Evolutionary conservation across 2,888 invertebrate species (phyloP), one percentile per base, ranked within the genome.

Genomic region (Hybos culiciformis): DNA sequence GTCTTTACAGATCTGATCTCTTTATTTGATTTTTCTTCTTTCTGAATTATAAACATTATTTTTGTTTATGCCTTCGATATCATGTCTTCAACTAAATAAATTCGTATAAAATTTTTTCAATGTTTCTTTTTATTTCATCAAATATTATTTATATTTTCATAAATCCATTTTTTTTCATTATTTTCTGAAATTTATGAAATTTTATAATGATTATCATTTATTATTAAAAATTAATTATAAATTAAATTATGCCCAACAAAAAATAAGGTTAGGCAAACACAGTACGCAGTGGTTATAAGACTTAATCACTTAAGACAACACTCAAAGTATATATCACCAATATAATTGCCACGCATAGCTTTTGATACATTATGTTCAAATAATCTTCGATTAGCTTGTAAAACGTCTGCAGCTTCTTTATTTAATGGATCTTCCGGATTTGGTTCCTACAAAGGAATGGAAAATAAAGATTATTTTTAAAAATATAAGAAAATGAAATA

Each of bases 361-460:
- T 92, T 84, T 55, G 85, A 81, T 43, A 96, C 96, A 67, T 96
- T 96, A 60, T 90, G 88, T 67, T 96, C 96, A 65, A 97, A 97
- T 50, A 90, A 71, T 56, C 92, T 76, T 61, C 91, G 75, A 69
- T 94, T 96, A 63, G 82, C 90, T 62, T 93, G 92, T 51, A 97
- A 75, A 46, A 96, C 91, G 65, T 96, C 94, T 4, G 97, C 96
- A 12, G 96, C 96, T 69, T 97, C 96, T 70, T 96, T 96, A 68
- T 97, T 97, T 53, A 97, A 67, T 9, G 96, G 97, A 72, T 97
- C 97, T 69, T 97, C 96, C 3, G 96, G 93, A 70, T 97, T 97
- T 38, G 96, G 97, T 70, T 97, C 97, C 91, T 91, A 58, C 12
- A 63, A 55, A 46, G 45, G 44, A n/a, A n/a, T n/a, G n/a, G n/a